Evolutionary conservation across 1,140 invertebrate species (phyloP).

Genomic region (Venustaconcha ellipsiformis): DNA sequence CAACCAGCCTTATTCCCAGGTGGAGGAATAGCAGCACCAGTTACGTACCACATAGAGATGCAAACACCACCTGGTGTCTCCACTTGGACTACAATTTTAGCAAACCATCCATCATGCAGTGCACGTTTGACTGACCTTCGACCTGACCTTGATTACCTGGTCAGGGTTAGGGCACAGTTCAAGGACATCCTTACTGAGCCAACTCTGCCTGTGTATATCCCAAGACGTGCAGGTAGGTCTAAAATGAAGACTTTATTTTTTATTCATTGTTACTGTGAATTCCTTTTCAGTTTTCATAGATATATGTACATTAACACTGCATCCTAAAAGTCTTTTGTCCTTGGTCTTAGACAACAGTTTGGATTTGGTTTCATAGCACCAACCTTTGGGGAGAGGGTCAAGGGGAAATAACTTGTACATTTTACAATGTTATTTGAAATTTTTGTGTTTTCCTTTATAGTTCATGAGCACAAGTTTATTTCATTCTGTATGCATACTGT

Average conservation of each 20-base stretch:
- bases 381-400: too few species aligned
- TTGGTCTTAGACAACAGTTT: too few species aligned
- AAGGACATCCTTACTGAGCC: slow-evolving; percentile 58
- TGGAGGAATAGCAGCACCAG: slow-evolving; percentile 3
- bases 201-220: slow-evolving; percentile 69
- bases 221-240: slow-evolving; percentile 53
- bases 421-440: too few species aligned
- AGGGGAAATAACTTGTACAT: too few species aligned
- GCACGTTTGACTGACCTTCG: slow-evolving; percentile 74
- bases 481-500: too few species aligned
- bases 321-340: too few species aligned
- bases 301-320: too few species aligned
- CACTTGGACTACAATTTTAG: slow-evolving; percentile 46
- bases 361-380: too few species aligned
- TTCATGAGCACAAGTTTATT: too few species aligned
- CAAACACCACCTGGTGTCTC: slow-evolving; percentile 46
- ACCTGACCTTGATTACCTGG: slow-evolving; percentile 64
- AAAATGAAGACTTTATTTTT: neutral
- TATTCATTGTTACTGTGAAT: neutral
- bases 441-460: too few species aligned
- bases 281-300: too few species aligned
- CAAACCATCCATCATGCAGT: slow-evolving; percentile 31
- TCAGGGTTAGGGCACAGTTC: slow-evolving; percentile 58
- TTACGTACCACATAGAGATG: neutral
- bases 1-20: slow-evolving; percentile 39